phyloP scores from a whole-genome alignment of 2,113 vertebrate species.

The Macroglossus sobrinus region DNA sequence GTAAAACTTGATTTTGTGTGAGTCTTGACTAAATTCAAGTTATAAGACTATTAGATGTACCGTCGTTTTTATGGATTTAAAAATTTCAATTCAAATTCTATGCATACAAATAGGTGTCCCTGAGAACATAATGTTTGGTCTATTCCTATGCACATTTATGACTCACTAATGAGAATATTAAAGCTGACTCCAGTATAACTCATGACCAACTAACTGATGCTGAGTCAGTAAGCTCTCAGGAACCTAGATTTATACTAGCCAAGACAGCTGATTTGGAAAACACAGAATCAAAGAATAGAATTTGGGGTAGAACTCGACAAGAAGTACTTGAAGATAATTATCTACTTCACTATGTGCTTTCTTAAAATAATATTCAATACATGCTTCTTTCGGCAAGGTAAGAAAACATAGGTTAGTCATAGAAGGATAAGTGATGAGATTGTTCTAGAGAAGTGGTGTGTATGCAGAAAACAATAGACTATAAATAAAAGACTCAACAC shows the following conservation, averaged over 20 bases:
- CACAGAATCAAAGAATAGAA: not conserved
- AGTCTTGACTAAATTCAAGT: not conserved
- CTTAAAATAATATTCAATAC: not conserved
- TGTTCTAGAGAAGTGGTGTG: not conserved
- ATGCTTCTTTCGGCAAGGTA: not conserved
- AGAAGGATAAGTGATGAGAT: not conserved
- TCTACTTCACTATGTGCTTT: not conserved
- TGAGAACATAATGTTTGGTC: not conserved
- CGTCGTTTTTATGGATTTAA: not conserved
- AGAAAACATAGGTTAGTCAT: not conserved
- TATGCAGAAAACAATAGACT: not conserved
- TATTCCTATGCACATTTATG: not conserved
- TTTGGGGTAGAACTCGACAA: not conserved
- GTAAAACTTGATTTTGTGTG: not conserved
- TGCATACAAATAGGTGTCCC: not conserved
- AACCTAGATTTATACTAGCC: not conserved
- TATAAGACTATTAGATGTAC: not conserved
- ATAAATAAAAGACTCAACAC: not conserved
- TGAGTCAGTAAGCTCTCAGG: not conserved
- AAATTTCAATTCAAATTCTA: not conserved
- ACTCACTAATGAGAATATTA: slow-evolving; percentile 12
- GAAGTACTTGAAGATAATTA: not conserved
- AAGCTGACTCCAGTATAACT: not conserved
- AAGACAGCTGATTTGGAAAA: slow-evolving; percentile 14
- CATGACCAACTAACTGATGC: not conserved